Base-by-base conservation (phyloP, 2,888 invertebrate species). In the Colostygia pectinataria region DNA sequence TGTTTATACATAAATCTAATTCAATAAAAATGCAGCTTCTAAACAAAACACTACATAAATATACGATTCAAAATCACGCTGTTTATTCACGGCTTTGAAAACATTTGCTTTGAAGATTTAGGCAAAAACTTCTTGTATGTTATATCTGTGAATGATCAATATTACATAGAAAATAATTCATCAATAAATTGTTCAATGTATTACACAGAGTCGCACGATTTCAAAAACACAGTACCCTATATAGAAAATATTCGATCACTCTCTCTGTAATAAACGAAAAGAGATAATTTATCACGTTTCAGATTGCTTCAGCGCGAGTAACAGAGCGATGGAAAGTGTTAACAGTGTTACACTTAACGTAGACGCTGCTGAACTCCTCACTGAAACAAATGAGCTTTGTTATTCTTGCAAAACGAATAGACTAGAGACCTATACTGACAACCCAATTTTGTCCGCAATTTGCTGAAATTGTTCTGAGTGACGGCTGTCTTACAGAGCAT, bases 271-370 rank as follows among this genome's bases (percentile, higher is more conserved):
- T 46, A 52, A 52, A 77, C 36, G 38, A 44, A 40, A 41, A 36
- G 15, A 46, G 28, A 79, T 77, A 83, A 81, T 86, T 86, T 78
- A 88, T 88, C 88, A 89, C 85, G 88, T 84, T 73, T 76, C 73
- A 72, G 78, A 81, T 80, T 77, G 74, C 65, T 74, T 80, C 74
- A 81, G 59, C 63, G 75, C 71, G 70, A 80, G 66, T 66, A 74
- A 71, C 66, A 76, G 68, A 61, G 73, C 66, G 61, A 86, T 71
- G 49, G 79, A 74, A 77, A 87, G 75, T 80, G 78, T 77, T 83
- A 88, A 81, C 77, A 86, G 68, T 59, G 71, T 80, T 80, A 83
- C 71, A 74, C 76, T 83, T 70, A 78, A 68, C 67, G 77, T 67
- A 61, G 80, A 66, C 62, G 68, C 74, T 66, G 75, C 67, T 58